Evolutionary conservation across 2,888 invertebrate genomes (phyloP).

Genomic region (Drosophila formosana): DNA sequence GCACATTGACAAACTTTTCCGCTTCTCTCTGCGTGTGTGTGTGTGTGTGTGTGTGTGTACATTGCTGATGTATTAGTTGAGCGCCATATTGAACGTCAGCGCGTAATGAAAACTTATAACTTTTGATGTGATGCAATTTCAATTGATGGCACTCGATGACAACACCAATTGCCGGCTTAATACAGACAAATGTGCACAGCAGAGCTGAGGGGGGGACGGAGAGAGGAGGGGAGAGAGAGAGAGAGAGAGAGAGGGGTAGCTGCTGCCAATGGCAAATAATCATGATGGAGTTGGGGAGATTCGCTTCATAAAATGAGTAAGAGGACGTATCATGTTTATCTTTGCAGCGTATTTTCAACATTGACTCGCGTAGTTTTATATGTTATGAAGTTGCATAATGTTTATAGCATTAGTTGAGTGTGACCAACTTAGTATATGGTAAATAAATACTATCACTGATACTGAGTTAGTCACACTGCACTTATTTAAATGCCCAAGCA

Average conservation of each 20-base stretch:
- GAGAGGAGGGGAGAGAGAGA: constrained; percentile 2
- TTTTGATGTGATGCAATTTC: constrained; percentile 80
- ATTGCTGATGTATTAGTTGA: constrained; percentile 65
- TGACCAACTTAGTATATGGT: no score
- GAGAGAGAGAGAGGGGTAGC: neutral
- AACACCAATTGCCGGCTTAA: constrained; percentile 73
- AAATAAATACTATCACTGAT: no score
- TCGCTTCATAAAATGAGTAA: constrained; percentile 34
- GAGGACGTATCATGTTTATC: no score
- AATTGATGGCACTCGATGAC: constrained; percentile 74
- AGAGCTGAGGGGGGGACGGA: neutral
- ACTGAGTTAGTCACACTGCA: no score
- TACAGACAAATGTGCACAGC: constrained; percentile 51
- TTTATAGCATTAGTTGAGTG: no score
- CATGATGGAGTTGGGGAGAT: constrained; percentile 44
- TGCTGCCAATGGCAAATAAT: constrained; percentile 61
- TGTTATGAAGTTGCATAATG: no score
- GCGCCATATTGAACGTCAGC: constrained; percentile 67
- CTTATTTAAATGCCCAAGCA: neutral
- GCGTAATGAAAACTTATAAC: constrained; percentile 78
- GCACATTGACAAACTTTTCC: constrained; percentile 71
- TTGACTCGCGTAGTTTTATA: no score
- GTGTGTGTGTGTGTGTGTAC: constrained; percentile 9
- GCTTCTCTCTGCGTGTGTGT: constrained; percentile 16
- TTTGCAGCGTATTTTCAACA: no score